These are phyloP conservation scores for Ceratoteleas bidentatus DNA, from an alignment of 1,140 invertebrate genomes.

Conservation along the genomic window DNA sequence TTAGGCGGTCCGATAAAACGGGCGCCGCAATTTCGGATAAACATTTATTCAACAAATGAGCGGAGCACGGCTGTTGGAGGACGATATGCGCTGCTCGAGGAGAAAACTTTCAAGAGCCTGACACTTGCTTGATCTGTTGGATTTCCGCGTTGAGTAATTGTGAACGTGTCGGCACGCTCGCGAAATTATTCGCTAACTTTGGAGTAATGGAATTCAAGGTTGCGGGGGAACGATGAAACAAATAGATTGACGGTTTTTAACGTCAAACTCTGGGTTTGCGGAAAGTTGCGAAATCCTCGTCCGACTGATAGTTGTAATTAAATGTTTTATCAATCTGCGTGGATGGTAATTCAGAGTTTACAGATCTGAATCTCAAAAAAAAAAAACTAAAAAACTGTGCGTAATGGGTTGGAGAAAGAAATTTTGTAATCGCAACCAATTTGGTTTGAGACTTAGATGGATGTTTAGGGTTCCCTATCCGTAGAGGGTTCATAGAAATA, in stretches of 20 bases:
- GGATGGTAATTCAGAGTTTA: too few species aligned
- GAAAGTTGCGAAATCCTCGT: too few species aligned
- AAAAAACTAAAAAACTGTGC: too few species aligned
- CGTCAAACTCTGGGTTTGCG: neutral
- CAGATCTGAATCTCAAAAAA: too few species aligned
- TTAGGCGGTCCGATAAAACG: neutral
- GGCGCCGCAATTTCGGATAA: slow-evolving; percentile 4
- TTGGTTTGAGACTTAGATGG: too few species aligned
- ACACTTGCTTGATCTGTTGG: slow-evolving; percentile 42
- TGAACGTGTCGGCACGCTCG: slow-evolving; percentile 23
- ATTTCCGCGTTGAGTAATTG: slow-evolving; percentile 41
- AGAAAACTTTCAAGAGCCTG: slow-evolving; percentile 36
- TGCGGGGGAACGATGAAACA: slow-evolving; percentile 6
- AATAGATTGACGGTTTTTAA: slow-evolving; percentile 11
- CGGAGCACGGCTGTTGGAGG: slow-evolving; percentile 4
- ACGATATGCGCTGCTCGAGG: slow-evolving; percentile 9
- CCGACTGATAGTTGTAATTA: too few species aligned
- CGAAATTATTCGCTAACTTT: slow-evolving; percentile 29
- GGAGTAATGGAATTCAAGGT: slow-evolving; percentile 29
- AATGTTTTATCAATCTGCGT: too few species aligned
- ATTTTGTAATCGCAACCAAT: too few species aligned
- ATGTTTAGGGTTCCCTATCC: too few species aligned
- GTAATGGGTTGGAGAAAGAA: too few species aligned
- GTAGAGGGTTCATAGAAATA: too few species aligned
- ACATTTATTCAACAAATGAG: slow-evolving; percentile 31